phyloP scores from a whole-genome alignment of 2,797 vertebrate genomes.

The Lagocephalus sceleratus region DNA sequence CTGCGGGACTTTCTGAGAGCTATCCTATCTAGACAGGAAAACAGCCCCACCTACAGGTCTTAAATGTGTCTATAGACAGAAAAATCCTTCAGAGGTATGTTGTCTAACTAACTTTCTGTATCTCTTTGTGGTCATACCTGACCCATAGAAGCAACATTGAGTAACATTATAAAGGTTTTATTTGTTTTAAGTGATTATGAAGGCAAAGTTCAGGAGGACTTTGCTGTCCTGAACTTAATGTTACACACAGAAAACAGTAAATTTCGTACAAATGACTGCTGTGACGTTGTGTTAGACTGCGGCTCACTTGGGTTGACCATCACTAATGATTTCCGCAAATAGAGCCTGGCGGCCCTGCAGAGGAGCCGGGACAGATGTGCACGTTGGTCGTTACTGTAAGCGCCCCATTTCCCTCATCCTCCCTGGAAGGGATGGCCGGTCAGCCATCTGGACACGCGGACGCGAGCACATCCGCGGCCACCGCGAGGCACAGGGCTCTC shows the following conservation, averaged over 20 bases:
- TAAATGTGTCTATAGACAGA: no score
- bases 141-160: no score
- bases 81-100: neutral
- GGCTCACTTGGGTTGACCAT: slow-evolving; percentile 14
- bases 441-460: slow-evolving; percentile 74
- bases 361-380: slow-evolving; percentile 68
- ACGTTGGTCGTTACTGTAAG: slow-evolving; percentile 74
- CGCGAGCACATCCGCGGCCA: slow-evolving; percentile 44
- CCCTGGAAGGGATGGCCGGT: slow-evolving; percentile 71
- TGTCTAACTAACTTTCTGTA: no score
- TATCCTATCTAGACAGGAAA: slow-evolving; percentile 51
- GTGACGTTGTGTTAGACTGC: neutral
- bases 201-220: no score
- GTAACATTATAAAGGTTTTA: no score
- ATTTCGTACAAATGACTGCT: no score
- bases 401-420: slow-evolving; percentile 73
- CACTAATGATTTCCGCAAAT: slow-evolving; percentile 14
- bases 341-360: slow-evolving; percentile 46
- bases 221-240: no score
- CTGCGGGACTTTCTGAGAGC: neutral
- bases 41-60: slow-evolving; percentile 68
- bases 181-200: no score
- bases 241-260: no score
- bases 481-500: slow-evolving; percentile 33
- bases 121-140: no score